These are phyloP conservation scores for Erythrocebus patas DNA, from an alignment of 2,113 vertebrate genomes.

Conservation along the genomic window DNA sequence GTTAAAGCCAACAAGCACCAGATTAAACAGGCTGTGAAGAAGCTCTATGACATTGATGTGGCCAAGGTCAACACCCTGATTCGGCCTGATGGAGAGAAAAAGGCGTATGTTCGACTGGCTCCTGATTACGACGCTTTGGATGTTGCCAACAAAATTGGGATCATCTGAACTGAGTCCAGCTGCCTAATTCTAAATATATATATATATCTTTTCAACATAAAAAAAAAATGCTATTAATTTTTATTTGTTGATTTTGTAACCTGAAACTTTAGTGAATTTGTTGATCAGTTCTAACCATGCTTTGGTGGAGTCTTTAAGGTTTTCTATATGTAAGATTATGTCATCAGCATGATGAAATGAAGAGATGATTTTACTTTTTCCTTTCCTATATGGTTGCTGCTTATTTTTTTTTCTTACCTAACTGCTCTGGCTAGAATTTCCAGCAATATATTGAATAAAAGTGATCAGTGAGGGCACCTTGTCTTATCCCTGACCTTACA, in stretches of 20 bases:
- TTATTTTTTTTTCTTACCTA: background rate
- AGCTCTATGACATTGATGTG: no score
- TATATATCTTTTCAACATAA: no score
- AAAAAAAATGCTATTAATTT: background rate
- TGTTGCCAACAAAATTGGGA: no score
- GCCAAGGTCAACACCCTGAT: no score
- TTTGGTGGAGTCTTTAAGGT: background rate
- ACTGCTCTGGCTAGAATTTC: background rate
- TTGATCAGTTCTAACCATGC: background rate
- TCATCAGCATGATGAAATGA: background rate
- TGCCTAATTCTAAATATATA: no score
- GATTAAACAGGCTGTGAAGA: no score
- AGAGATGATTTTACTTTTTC: background rate
- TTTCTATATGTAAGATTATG: background rate
- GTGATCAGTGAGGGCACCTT: background rate
- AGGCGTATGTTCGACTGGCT: no score
- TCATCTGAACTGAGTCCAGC: no score
- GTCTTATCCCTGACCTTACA: background rate
- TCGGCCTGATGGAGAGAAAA: no score
- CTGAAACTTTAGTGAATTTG: background rate
- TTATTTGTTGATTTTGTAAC: background rate
- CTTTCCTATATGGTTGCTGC: background rate
- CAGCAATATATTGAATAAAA: background rate
- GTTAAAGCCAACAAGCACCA: no score
- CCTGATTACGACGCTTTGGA: no score